phyloP scores from a whole-genome alignment of 2,797 vertebrate genomes.

The Serranus cabrilla region DNA sequence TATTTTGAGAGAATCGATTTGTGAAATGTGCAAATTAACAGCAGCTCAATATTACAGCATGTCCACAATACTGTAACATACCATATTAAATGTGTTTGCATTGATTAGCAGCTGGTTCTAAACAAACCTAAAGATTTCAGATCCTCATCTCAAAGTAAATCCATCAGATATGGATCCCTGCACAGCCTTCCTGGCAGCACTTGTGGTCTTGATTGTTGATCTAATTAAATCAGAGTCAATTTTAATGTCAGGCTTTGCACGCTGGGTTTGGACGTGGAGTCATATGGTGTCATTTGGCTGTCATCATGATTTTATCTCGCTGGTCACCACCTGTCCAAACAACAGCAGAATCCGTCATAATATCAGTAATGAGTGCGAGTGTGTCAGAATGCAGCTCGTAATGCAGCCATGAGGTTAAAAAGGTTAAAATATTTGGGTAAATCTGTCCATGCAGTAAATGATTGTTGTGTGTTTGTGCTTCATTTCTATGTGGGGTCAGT shows the following conservation, averaged over 20 bases:
- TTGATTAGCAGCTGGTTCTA: neutral
- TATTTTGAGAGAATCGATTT: neutral
- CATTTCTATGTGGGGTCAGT: slow-evolving; percentile 71
- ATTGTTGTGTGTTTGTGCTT: slow-evolving; percentile 4
- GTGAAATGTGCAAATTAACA: neutral
- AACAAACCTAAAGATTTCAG: slow-evolving; percentile 28
- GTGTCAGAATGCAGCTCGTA: slow-evolving; percentile 31
- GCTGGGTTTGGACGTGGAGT: slow-evolving; percentile 42
- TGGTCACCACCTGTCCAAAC: slow-evolving; percentile 56
- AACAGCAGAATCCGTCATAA: slow-evolving; percentile 35
- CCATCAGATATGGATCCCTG: slow-evolving; percentile 9
- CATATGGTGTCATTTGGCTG: slow-evolving; percentile 47
- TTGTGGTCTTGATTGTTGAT: slow-evolving; percentile 26
- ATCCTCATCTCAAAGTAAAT: slow-evolving; percentile 30
- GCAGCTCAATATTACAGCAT: neutral
- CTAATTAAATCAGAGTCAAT: slow-evolving; percentile 43
- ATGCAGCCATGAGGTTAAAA: slow-evolving; percentile 10
- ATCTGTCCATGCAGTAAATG: neutral
- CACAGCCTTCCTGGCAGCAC: neutral
- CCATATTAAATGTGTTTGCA: neutral
- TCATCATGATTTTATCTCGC: slow-evolving; percentile 56
- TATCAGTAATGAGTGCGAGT: slow-evolving; percentile 47
- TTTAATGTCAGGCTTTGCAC: slow-evolving; percentile 19
- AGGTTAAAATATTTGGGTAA: neutral
- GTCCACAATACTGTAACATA: neutral